Base-by-base conservation (phyloP, 2,113 vertebrate genomes). In the Gasterosteus nipponicus region DNA sequence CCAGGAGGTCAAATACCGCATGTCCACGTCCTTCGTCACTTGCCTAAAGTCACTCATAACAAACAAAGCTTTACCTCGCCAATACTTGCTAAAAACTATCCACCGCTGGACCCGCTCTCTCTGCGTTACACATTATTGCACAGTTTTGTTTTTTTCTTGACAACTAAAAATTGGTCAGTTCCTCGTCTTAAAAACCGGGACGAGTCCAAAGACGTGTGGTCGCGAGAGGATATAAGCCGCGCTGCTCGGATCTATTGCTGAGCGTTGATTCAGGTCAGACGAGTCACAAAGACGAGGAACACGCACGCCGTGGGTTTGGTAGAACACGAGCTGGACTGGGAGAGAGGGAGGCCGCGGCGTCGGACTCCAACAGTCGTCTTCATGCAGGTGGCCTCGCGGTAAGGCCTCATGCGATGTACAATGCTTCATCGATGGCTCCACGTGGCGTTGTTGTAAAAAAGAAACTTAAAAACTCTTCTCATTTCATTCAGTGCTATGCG, bases 61-160 rank as follows among this genome's bases (percentile, higher is more conserved):
- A 41, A 78, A 75, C 49, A 1, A 14, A 22, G 51, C 39, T 26
- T 41, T 5, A 60, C 14, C 31, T 6, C n/a, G n/a, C 53, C 8
- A 75, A 63, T 62, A 71, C 72, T 71, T 22, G 3, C 44, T 5
- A 1, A 38, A 41, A 41, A 10, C 7, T 38, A 69, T 61, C 31
- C 46, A 9, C 46, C 60, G 4, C 47, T 78, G 91, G 94, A 89
- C 91, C 77, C 65, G 80, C 68, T 81, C 87, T 78, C 87, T 88
- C 87, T 92, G 87, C 87, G 6, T 87, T 79, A 94, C 69, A 85
- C 86, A 88, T 95, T 95, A 96, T 96, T 96, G 94, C 95, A 96
- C 96, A 93, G 83, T 26, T 26, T 26, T 26, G 35, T 38, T 38
- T 38, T 92, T 89, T 93, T 89, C 92, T 91, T 69, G 33, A 94